Conservation (phyloP, 2,888 invertebrate species). For the Ephialtes manifestator region DNA sequence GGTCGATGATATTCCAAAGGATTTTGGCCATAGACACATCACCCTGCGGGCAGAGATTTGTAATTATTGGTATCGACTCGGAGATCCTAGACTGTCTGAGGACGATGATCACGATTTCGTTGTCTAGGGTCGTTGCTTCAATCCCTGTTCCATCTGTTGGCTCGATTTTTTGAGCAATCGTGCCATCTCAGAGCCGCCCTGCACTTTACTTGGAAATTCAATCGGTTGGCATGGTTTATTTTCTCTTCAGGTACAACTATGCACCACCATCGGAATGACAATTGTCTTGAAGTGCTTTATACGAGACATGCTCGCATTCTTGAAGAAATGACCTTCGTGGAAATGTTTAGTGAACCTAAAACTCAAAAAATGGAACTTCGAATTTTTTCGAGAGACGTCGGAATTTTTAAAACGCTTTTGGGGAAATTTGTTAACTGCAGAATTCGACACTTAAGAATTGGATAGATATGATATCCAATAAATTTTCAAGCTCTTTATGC, state of each 20-base stretch:
- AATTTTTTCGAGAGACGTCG: background rate
- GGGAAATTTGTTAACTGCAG: background rate
- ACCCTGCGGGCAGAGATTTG: constrained; percentile 48
- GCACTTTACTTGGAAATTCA: constrained; percentile 41
- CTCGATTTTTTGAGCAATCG: background rate
- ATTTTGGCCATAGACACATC: constrained; percentile 31
- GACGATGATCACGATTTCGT: constrained; percentile 49
- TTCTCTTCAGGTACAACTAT: constrained; percentile 19
- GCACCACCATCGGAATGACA: background rate
- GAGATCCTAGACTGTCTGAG: constrained; percentile 56
- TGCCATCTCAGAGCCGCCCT: background rate
- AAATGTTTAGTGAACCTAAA: background rate
- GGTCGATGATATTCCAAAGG: background rate
- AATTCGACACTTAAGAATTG: background rate
- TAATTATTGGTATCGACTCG: constrained; percentile 65
- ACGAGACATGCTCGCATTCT: background rate
- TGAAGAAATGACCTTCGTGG: background rate
- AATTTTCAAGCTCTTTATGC: no score
- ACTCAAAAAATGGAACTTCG: background rate
- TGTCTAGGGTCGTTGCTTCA: constrained; percentile 67
- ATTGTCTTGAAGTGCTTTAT: background rate
- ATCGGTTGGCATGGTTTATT: background rate
- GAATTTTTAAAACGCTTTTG: background rate
- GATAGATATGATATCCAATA: no score
- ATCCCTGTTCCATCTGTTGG: background rate